Percentiles rank a stretch among this genome's conserved stretches.
Evolutionary conservation across 2,888 invertebrate species (phyloP).

Genomic region (Tetranychus piercei): DNA sequence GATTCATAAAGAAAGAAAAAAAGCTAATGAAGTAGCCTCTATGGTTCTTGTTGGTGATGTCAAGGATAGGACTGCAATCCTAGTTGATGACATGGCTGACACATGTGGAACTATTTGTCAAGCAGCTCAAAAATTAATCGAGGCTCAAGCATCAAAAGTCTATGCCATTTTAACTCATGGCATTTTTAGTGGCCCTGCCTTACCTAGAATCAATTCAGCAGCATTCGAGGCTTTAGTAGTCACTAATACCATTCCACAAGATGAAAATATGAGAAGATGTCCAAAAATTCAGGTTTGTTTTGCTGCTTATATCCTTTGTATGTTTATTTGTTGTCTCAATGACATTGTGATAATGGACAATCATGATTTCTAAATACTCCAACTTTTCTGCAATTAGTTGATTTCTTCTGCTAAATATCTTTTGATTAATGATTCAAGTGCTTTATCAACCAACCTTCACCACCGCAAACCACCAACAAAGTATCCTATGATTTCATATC

Average conservation of each 20-base stretch:
- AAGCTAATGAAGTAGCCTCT: slow-evolving; percentile 84
- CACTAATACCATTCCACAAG: slow-evolving; percentile 92
- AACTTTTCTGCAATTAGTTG: too few species aligned
- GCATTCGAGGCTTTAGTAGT: slow-evolving; percentile 86
- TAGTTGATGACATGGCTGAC: slow-evolving; percentile 93
- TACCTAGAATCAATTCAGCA: slow-evolving; percentile 76
- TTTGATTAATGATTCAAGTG: too few species aligned
- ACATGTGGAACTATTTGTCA: slow-evolving; percentile 87
- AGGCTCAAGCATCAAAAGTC: slow-evolving; percentile 72
- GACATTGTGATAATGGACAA: not conserved
- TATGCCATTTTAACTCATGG: slow-evolving; percentile 87
- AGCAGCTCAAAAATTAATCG: slow-evolving; percentile 77
- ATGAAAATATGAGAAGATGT: slow-evolving; percentile 76
- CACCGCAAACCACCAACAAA: too few species aligned
- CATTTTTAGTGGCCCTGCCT: slow-evolving; percentile 84
- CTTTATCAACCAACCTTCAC: too few species aligned
- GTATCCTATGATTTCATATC: too few species aligned
- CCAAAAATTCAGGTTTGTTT: slow-evolving; percentile 53
- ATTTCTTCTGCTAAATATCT: too few species aligned
- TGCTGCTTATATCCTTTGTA: too few species aligned
- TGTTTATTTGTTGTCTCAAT: not conserved
- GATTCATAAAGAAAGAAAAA: slow-evolving; percentile 86
- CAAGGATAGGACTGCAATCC: slow-evolving; percentile 68
- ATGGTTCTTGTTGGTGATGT: slow-evolving; percentile 94
- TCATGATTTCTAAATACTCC: too few species aligned